Base-by-base conservation (phyloP, 2,797 vertebrate genomes). In the Brotula barbata region DNA sequence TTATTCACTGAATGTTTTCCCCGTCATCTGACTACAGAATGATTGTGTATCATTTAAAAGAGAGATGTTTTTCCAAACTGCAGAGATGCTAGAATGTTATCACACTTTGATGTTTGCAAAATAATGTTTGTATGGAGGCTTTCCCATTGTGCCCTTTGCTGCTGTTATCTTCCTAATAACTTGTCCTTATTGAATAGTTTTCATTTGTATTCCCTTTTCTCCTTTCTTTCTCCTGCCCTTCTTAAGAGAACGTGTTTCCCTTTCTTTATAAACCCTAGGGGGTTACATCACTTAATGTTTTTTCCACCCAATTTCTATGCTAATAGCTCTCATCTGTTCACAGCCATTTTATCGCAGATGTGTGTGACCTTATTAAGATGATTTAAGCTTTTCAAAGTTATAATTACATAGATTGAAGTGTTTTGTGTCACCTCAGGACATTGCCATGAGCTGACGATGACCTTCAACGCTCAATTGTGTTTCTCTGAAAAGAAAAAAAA, bases 271-370 rank as follows among this genome's bases (percentile, higher is more conserved):
- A 36, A 46, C 64, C 68, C 39, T 9, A 5, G 33, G 67, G 58
- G 45, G 15, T 53, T 55, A 39, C 57, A 58, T 80, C 68, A 56
- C 62, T 82, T 67, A 82, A 75, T 87, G 73, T 85, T 81, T 64
- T 71, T 81, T 72, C 60, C 52, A 73, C 40, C 57, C 70, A 63
- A 84, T 89, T 87, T 87, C 72, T 85, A 86, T 89, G 85, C 83
- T 88, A 87, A 90, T 85, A 56, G 57, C 62, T 56, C 60, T 85
- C 75, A 80, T 85, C 78, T 77, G 55, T 78, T 85, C 69, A 56
- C 61, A 71, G 58, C 41, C 45, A 64, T 58, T 71, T 89, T 80
- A 85, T 85, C 71, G 84, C 46, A 19, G 62, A 73, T 71, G 75
- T 68, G 51, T 39, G 52, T 73, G 79, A 86, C 82, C 80, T 76